A percentile compares a stretch with the other conserved stretches of the same genome.
phyloP scores from a whole-genome alignment of 2,113 vertebrate genomes.

The Psammodynastes pulverulentus region DNA sequence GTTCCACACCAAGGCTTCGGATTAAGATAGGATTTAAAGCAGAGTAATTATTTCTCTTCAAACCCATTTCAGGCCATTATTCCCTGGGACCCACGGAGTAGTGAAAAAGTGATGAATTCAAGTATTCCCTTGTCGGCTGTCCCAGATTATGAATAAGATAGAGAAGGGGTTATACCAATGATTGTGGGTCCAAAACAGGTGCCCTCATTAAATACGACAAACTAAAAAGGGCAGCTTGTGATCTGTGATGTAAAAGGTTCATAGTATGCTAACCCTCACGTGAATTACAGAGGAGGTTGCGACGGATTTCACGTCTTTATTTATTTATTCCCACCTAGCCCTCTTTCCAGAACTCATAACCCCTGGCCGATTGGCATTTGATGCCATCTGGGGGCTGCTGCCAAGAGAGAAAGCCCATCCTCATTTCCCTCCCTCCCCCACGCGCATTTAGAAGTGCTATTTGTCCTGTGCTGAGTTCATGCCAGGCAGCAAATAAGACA shows the following conservation, averaged over 20 bases:
- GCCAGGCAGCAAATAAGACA: slow-evolving; percentile 51
- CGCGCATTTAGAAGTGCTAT: slow-evolving; percentile 32
- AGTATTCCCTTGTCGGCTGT: neutral
- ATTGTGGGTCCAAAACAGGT: neutral
- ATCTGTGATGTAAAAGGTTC: neutral
- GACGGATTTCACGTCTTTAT: neutral
- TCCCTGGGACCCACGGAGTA: neutral
- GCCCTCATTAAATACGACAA: neutral
- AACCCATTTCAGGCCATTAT: too few relatives aligned
- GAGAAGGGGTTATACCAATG: neutral
- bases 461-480: slow-evolving; percentile 38
- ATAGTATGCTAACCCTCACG: neutral
- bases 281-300: neutral
- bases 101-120: neutral
- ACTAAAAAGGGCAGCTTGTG: neutral
- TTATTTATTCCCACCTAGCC: neutral
- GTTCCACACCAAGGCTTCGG: neutral
- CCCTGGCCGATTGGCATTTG: neutral
- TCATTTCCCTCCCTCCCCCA: neutral
- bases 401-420: neutral
- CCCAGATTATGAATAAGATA: neutral
- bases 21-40: neutral
- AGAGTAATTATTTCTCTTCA: neutral
- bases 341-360: too few relatives aligned
- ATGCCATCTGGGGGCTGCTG: neutral